phyloP scores from a whole-genome alignment of 2,797 vertebrate species.

The Rhinella marina region DNA sequence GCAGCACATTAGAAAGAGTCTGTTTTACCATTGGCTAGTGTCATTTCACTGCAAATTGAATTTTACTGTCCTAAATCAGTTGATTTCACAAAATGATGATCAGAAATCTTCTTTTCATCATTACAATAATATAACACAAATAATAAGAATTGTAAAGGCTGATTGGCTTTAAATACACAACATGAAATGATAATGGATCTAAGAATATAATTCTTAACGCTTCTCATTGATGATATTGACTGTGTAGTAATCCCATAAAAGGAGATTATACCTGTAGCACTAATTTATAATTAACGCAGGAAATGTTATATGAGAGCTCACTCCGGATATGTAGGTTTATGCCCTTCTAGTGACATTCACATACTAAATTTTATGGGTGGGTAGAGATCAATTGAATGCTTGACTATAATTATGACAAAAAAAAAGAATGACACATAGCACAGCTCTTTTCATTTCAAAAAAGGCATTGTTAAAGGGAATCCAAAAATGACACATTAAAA shows the following conservation, averaged over 20 bases:
- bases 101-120: neutral
- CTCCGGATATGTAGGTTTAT: neutral
- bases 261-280: neutral
- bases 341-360: neutral
- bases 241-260: neutral
- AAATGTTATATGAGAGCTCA: constrained; percentile 14
- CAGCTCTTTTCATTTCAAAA: neutral
- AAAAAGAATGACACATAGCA: neutral
- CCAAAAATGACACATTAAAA: neutral
- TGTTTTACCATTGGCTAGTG: neutral
- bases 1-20: neutral
- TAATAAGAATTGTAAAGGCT: neutral
- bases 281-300: neutral
- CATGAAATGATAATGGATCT: neutral
- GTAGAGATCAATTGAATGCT: neutral
- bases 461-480: neutral
- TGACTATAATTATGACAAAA: neutral
- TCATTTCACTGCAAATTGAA: neutral
- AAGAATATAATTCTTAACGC: neutral
- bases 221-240: neutral
- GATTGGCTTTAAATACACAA: neutral
- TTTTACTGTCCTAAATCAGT: neutral
- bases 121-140: neutral
- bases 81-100: neutral
- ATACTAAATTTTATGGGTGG: neutral